phyloP scores from a whole-genome alignment of 2,113 vertebrate genomes.

The Casuarius casuarius region DNA sequence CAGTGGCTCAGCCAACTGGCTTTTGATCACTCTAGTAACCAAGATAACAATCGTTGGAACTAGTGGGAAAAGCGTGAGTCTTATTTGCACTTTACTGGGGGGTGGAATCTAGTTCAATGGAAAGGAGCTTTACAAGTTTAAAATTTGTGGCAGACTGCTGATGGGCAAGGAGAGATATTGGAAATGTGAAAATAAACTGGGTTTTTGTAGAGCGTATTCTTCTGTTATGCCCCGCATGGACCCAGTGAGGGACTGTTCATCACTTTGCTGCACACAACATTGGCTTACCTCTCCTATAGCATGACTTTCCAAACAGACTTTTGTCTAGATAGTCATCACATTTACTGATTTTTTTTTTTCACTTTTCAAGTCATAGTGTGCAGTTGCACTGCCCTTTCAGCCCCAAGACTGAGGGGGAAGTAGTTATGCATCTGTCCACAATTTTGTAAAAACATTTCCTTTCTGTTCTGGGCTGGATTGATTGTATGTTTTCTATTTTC shows the following conservation, averaged over 20 bases:
- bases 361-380: background rate
- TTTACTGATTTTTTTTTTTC: slow-evolving; percentile 44
- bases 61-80: slow-evolving; percentile 46
- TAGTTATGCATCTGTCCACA: background rate
- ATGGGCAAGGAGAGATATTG: slow-evolving; percentile 5
- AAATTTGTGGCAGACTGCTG: slow-evolving; percentile 27
- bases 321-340: background rate
- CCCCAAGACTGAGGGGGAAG: background rate
- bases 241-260: slow-evolving; percentile 2
- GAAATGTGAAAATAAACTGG: slow-evolving; percentile 43
- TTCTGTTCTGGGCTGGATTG: background rate
- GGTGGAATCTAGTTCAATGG: slow-evolving; percentile 35
- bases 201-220: slow-evolving; percentile 47
- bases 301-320: slow-evolving; percentile 48
- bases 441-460: background rate
- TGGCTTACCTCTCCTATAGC: background rate
- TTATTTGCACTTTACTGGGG: slow-evolving; percentile 79
- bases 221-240: background rate
- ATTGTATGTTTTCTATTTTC: background rate
- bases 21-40: slow-evolving; percentile 49
- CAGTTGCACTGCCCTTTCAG: slow-evolving; percentile 4
- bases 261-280: background rate
- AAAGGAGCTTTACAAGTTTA: slow-evolving; percentile 54
- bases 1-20: slow-evolving; percentile 41
- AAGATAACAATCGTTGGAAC: slow-evolving; percentile 34